Evolutionary conservation across 2,113 vertebrate species (phyloP).

Genomic region (Megaleporinus macrocephalus): DNA sequence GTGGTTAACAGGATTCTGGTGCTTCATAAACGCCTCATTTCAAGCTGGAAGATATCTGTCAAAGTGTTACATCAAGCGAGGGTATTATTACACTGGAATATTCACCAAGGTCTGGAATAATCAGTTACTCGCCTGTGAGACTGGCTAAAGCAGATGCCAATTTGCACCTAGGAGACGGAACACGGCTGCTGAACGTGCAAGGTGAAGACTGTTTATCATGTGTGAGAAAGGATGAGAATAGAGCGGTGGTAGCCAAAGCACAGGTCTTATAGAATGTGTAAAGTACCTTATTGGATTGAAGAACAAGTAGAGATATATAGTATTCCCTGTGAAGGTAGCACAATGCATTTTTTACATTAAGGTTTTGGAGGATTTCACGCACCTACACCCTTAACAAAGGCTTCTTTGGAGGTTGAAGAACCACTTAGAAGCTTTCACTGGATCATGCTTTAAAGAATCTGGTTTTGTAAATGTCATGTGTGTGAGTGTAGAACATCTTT

Average conservation of each 20-base stretch:
- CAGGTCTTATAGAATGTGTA: constrained; percentile 2
- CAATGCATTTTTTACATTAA: background rate
- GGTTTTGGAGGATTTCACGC: background rate
- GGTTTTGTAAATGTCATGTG: no score
- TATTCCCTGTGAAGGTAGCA: background rate
- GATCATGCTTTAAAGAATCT: no score
- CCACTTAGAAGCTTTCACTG: no score
- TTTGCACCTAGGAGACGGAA: constrained; percentile 31
- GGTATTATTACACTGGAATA: constrained; percentile 77
- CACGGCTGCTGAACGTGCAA: background rate
- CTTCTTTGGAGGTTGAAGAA: no score
- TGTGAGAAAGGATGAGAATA: constrained; percentile 28
- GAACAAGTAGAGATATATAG: background rate
- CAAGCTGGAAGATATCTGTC: constrained; percentile 75
- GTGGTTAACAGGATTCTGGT: constrained; percentile 71
- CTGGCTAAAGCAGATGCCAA: constrained; percentile 74
- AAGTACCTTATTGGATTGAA: background rate
- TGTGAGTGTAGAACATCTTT: no score
- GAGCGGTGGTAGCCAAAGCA: background rate
- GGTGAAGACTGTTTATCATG: constrained; percentile 25
- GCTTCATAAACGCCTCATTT: constrained; percentile 66
- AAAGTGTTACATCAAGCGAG: constrained; percentile 75
- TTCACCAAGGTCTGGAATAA: constrained; percentile 77
- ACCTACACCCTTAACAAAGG: no score
- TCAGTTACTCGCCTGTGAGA: constrained; percentile 75